phyloP scores from a whole-genome alignment of 2,797 vertebrate species.

The Triplophysa yarkandensis region DNA sequence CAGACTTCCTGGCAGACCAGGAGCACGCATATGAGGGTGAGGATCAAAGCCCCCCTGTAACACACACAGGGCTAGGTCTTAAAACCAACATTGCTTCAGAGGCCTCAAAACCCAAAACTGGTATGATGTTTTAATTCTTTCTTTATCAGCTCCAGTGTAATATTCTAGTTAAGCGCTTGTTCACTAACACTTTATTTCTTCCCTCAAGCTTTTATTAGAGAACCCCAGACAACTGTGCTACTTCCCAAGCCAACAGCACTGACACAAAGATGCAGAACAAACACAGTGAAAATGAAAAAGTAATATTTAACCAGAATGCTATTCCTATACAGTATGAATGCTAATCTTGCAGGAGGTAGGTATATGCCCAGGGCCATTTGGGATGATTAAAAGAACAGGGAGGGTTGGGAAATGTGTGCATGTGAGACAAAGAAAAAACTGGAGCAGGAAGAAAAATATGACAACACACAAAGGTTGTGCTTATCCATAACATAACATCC shows the following conservation, averaged over 20 bases:
- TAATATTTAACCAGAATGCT: constrained; percentile 56
- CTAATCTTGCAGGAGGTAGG: background rate
- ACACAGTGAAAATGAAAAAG: constrained; percentile 58
- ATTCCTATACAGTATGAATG: constrained; percentile 1
- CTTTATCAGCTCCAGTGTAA: constrained; percentile 2
- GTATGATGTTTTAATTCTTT: background rate
- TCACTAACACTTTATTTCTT: background rate
- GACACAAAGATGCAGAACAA: constrained; percentile 56
- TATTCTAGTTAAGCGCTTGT: constrained; percentile 14
- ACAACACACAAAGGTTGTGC: background rate
- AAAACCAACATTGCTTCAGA: background rate
- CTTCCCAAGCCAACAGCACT: constrained; percentile 58
- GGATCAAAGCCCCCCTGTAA: constrained; percentile 85
- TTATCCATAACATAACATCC: background rate
- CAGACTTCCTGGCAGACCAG: constrained; percentile 87
- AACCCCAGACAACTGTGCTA: constrained; percentile 51
- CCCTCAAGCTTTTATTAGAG: constrained; percentile 38
- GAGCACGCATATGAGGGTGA: constrained; percentile 90
- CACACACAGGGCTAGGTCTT: constrained; percentile 37
- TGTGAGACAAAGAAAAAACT: background rate
- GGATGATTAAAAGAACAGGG: background rate
- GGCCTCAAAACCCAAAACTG: background rate
- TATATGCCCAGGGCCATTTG: background rate
- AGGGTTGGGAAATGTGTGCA: background rate
- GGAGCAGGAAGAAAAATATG: constrained; percentile 8